Base-by-base conservation (phyloP, 2,888 invertebrate genomes). In the Plagodis pulveraria region DNA sequence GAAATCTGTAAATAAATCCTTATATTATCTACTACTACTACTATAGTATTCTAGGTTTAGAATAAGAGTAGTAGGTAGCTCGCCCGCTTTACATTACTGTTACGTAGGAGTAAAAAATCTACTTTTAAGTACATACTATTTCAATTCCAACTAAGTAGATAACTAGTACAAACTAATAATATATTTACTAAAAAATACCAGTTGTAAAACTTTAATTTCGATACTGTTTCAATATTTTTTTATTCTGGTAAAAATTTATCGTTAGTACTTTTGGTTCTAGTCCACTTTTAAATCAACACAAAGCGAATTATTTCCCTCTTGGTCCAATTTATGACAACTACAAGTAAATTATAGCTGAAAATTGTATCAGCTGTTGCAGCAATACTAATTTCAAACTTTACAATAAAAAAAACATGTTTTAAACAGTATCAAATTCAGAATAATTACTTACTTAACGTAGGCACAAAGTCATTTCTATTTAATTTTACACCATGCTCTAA, bases 61-160 rank as follows among this genome's bases (percentile, higher is more conserved):
- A 68, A 67, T 56, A 56, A 58, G 56, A 52, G 41, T 62, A 64
- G 50, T 56, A 78, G 78, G 77, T 74, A 85, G 87, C 88, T 86
- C 89, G 88, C 88, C 88, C 88, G 88, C 88, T 76, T 56, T 47
- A 50, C 36, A 40, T 73, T 76, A 68, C 52, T 55, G 59, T 42
- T 35, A 45, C 10, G 12, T 40, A 10, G 10, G 40, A 67, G 64
- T 69, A 66, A 69, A 72, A 57, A 59, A 56, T 67, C 72, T 77
- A 77, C 64, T 59, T 57, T 10, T 34, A 48, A 12, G 7, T 36
- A 36, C 5, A 9, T 49, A 49, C 49, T 44, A 50, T 56, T 56
- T 44, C 5, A 5, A 10, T 8, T 7, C 1, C 10, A 40, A 36
- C 6, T 36, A 36, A 8, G 36, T 22, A 22, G 2, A 22, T 4